Percentiles rank a stretch among this genome's conserved stretches.
Conservation (phyloP, 1,140 invertebrate species). For the Cydia amplana region DNA sequence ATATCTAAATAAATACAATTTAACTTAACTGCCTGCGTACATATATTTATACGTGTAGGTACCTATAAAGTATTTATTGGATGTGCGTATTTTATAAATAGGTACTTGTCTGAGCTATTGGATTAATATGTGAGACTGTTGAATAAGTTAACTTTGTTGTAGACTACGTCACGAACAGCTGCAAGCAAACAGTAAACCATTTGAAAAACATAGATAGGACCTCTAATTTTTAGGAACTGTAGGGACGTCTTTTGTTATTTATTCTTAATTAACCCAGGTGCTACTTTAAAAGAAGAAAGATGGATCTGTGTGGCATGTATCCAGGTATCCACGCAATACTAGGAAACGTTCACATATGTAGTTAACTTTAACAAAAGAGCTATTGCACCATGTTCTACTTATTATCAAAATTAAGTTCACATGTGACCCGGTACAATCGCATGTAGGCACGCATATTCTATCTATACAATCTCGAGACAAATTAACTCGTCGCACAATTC, state of each 20-base stretch:
- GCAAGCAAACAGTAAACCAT: no score
- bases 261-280: background rate
- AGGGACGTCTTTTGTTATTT: no score
- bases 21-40: no score
- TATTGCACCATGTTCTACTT: slow-evolving; percentile 11
- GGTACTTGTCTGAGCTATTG: no score
- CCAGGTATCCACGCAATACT: background rate
- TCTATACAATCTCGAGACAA: background rate
- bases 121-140: no score
- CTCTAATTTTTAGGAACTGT: no score
- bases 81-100: no score
- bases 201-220: no score
- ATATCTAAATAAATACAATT: background rate
- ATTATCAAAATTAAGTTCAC: slow-evolving; percentile 2
- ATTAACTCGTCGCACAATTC: slow-evolving; percentile 23
- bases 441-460: background rate
- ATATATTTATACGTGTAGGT: no score
- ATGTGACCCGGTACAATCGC: background rate
- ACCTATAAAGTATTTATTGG: no score
- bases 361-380: background rate
- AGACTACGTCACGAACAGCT: background rate
- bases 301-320: background rate
- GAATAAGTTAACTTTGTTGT: background rate
- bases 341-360: slow-evolving; percentile 5
- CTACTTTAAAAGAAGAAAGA: background rate